Evolutionary conservation across 2,888 invertebrate genomes (phyloP).

Genomic region (Stegana nigrithorax): DNA sequence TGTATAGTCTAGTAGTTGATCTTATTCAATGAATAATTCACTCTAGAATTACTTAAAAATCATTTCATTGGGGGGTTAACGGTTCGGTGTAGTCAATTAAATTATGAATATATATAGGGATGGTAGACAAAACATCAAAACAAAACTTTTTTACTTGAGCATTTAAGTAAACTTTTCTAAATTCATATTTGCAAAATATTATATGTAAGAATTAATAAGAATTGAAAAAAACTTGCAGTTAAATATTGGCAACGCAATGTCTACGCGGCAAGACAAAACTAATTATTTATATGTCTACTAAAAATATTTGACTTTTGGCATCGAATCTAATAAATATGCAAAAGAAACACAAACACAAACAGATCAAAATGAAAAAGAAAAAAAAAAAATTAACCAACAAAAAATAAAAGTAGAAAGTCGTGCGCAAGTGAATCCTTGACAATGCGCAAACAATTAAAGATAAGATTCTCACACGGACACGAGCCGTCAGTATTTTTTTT

Average conservation of each 20-base stretch:
- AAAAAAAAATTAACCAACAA: slow-evolving; percentile 31
- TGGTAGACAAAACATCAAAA: too few species aligned
- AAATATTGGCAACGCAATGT: neutral
- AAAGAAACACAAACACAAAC: slow-evolving; percentile 29
- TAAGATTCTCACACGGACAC: neutral
- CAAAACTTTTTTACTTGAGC: too few species aligned
- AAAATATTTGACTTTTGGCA: slow-evolving; percentile 47
- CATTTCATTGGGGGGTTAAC: too few species aligned
- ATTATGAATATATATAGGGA: too few species aligned
- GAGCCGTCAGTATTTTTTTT: neutral
- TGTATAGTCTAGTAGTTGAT: too few species aligned
- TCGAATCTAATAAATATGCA: slow-evolving; percentile 30
- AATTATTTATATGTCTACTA: slow-evolving; percentile 27
- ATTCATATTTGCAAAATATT: too few species aligned
- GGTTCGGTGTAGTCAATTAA: too few species aligned
- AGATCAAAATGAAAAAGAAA: slow-evolving; percentile 24
- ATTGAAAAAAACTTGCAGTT: too few species aligned
- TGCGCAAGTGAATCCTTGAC: slow-evolving; percentile 51
- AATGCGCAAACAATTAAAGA: slow-evolving; percentile 32
- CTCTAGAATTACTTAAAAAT: too few species aligned
- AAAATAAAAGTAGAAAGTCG: neutral
- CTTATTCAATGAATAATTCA: too few species aligned
- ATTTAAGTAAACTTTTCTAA: too few species aligned
- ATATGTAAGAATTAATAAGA: too few species aligned
- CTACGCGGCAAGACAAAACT: neutral